Conservation (phyloP, 2,888 invertebrate genomes). For the Apomyelois bistriatella region DNA sequence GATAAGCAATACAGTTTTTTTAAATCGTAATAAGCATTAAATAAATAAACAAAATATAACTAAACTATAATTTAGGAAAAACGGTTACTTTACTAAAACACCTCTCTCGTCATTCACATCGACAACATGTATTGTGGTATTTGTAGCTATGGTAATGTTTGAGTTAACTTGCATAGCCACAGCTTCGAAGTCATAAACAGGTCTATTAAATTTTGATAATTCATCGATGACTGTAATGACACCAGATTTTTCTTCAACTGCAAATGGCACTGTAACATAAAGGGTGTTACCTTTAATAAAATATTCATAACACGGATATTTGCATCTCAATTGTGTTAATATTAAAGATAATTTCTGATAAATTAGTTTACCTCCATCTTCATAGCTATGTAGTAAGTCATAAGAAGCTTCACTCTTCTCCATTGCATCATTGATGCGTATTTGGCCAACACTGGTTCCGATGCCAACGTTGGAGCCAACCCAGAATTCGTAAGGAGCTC, state of each 20-base stretch:
- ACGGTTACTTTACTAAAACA: conserved; percentile 79
- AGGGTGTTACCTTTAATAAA: neutral
- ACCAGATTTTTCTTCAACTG: conserved; percentile 92
- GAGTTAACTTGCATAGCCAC: conserved; percentile 83
- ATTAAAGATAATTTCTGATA: too few species aligned
- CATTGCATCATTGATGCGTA: conserved; percentile 86
- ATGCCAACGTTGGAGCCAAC: conserved; percentile 91
- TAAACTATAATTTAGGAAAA: conserved; percentile 8
- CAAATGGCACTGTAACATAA: conserved; percentile 88
- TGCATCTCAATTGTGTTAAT: too few species aligned
- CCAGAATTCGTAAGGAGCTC: conserved; percentile 94
- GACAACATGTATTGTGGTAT: conserved; percentile 91
- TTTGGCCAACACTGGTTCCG: conserved; percentile 92
- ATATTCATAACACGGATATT: too few species aligned
- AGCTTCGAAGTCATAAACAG: conserved; percentile 89
- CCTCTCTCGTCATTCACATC: conserved; percentile 86
- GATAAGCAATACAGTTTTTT: too few species aligned
- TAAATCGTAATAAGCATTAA: neutral
- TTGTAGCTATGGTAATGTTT: conserved; percentile 86
- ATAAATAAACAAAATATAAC: neutral
- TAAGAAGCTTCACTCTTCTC: conserved; percentile 85
- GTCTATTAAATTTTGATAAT: conserved; percentile 83
- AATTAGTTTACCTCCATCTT: conserved; percentile 83
- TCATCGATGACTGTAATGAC: conserved; percentile 91
- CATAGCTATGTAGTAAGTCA: conserved; percentile 90